Evolutionary conservation across 1,140 invertebrate species (phyloP), one percentile per base, ranked within the genome.

Genomic region (Dendrolimus kikuchii): DNA sequence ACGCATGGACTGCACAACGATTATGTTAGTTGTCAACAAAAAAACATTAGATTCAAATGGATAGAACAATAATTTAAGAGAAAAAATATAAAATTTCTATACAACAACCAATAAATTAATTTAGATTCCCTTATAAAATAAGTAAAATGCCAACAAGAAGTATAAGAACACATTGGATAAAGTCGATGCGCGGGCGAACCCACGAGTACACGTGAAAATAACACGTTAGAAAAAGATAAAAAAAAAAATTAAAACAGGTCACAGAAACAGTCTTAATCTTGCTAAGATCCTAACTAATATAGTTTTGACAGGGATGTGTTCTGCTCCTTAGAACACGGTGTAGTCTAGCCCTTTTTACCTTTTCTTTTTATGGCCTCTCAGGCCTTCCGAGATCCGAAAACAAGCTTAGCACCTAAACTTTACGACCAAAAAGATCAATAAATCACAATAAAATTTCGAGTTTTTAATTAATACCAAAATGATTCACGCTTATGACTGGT

Each of bases 51-150:
- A 73, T 71, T 68, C 61, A 67, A 6, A 39, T 68, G 65, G 64
- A 75, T 74, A 79, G 66, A 77, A 75, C 65, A 82, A 86, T 81
- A 84, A 83, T 83, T 81, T 81, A 81, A 77, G 67, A 74, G 74
- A 76, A 81, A 75, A 74, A 71, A 81, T 80, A 80, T 75, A 83
- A 85, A 82, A 76, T 86, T 84, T 85, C 69, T 82, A 86, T 84
- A 79, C 76, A 86, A 86, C 78, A 86, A 86, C 83, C 81, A 85
- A 86, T 86, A 86, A 86, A 85, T 85, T 86, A 86, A 85, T 86
- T 86, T 86, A 78, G 83, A 81, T 75, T 75, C 23, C 72, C 81
- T 86, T 83, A 85, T 83, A 86, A 86, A 86, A 85, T 86, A 86
- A 83, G 81, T 85, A 85, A 83, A 86, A 83, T 80, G 81, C 83